Base-by-base conservation (phyloP, 1,140 invertebrate species). In the Pseudachorutes palmiensis region DNA sequence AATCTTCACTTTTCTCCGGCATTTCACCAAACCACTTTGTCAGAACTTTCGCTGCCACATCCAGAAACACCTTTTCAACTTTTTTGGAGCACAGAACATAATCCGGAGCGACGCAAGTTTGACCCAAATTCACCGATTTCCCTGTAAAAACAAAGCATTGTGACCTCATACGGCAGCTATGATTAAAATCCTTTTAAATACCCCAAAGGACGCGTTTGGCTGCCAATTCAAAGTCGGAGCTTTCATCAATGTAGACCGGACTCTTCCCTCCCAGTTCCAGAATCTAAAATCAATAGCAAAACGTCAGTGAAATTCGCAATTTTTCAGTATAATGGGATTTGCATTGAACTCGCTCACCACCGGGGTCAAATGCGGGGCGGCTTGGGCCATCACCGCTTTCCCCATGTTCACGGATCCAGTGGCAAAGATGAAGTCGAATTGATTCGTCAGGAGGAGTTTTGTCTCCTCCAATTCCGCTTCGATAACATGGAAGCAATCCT, bases 391-490 rank as follows among this genome's bases (percentile, higher is more conserved):
- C 2, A 87, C 77, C 63, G 84, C 79, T 72, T 82, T 81, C 0
- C 80, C 85, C 32, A 86, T 83, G 22, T 67, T 67, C 1, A 79
- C 76, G 51, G 80, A 92, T 0, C 97, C 96, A 1, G 97, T 99
- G 76, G 91, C 98, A 80, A 99, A 95, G 70, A 99, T 98, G 76
- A 97, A 93, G 80, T 99, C 97, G 77, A 96, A 99, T 75, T 84
- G 85, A 76, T 96, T 84, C 71, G 92, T 89, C 2, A 98, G 80
- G 14, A 99, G 76, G 74, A 89, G 87, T 1, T 87, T 87, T 0
- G 92, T 95, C 80, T 94, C 92, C 32, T 84, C 75, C 1, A 91
- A 79, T 45, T 90, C 94, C 60, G 93, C 95, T 68, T 83, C 80
- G 19, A 89, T 77, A 19, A 91, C 82, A 65, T 84, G 81, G 70